Evolutionary conservation across 2,888 invertebrate species (phyloP), one percentile per base, ranked within the genome.

Genomic region (Hofmannophila pseudospretella): DNA sequence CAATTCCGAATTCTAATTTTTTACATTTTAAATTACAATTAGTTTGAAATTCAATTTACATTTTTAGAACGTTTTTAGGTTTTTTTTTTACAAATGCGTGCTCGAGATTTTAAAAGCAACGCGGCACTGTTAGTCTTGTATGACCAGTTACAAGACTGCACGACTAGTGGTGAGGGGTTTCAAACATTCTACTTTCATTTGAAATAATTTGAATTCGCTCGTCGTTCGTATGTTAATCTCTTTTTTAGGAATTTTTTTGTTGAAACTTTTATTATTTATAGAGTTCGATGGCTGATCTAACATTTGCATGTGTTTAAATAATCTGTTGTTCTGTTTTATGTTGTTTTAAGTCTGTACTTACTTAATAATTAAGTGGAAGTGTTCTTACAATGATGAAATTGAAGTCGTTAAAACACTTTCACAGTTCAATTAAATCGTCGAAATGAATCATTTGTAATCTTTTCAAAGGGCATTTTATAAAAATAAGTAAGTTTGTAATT

Each of bases 161-260:
- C 47, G 43, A 54, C 49, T 45, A 38, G 40, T 10, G 8, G 61
- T 57, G 64, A 60, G 77, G 59, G 67, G 71, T 64, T 42, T 40
- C 40, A 43, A 72, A 71, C 73, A 66, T 71, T 72, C 56, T 54
- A 64, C 70, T 70, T 70, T 68, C 68, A 51, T 61, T 56, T 16
- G 36, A 32, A 38, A 9, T 3, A 10, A 27, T 11, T 11, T 27
- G 5, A 23, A 23, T 27, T 10, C 5, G 27, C 27, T 11, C 27
- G 27, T 4, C 5, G 4, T 33, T 54, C 51, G n/a, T n/a, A 2
- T 23, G 23, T 16, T 4, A 16, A 49, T 54, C 43, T 54, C 44
- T 54, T 51, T 53, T 49, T 39, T 45, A 44, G 4, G 2, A 8
- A 3, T 23, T 23, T 23, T 23, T 23, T 8, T 16, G 16, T 16